These are phyloP conservation scores for Anniella stebbinsi DNA, from an alignment of 2,797 vertebrate genomes.

Conservation along the genomic window DNA sequence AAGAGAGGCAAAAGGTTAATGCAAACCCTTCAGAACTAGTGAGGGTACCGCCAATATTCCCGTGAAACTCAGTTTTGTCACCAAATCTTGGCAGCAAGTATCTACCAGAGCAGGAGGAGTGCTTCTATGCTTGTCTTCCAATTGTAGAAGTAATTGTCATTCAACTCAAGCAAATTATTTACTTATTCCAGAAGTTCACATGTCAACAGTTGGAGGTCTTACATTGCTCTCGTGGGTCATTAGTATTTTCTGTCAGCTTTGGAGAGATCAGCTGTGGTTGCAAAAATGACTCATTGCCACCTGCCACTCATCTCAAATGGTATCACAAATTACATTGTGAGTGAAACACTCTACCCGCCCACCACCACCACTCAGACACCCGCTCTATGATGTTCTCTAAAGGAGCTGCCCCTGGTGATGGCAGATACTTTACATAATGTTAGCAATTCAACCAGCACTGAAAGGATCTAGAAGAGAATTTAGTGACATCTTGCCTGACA, in stretches of 20 bases:
- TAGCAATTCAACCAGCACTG: conserved; percentile 50
- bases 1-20: background rate
- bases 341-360: conserved; percentile 1
- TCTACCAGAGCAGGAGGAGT: background rate
- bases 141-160: conserved; percentile 8
- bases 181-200: conserved; percentile 18
- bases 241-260: conserved; percentile 49
- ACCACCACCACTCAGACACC: background rate
- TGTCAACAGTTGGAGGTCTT: conserved; percentile 39
- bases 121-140: background rate
- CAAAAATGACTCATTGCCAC: conserved; percentile 35
- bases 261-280: conserved; percentile 34
- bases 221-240: conserved; percentile 37
- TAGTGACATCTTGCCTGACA: conserved; percentile 70
- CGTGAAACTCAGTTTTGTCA: background rate
- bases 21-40: background rate
- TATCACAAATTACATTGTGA: background rate
- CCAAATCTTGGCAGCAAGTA: background rate
- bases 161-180: conserved; percentile 27
- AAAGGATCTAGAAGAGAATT: conserved; percentile 56
- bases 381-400: conserved; percentile 33
- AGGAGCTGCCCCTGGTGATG: conserved; percentile 25
- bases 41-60: background rate
- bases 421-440: conserved; percentile 51
- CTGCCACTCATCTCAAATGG: conserved; percentile 10